phyloP scores from a whole-genome alignment of 92 coral and sea anemone genomes.

The Zoanthus gigantus region DNA sequence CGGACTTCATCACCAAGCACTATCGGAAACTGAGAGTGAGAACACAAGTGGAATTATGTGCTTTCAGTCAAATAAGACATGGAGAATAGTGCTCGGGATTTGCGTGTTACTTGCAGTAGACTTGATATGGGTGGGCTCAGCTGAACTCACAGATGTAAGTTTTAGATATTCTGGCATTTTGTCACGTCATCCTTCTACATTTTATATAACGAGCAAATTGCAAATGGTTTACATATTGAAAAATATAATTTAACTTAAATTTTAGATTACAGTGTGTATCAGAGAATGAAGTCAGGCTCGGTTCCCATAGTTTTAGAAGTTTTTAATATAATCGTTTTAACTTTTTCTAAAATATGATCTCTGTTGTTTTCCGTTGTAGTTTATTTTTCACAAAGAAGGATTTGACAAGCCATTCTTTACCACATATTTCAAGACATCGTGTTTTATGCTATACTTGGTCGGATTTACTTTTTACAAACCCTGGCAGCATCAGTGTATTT shows the following conservation, averaged over 20 bases:
- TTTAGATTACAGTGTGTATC: too few relatives aligned
- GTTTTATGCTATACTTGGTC: constrained; percentile 84
- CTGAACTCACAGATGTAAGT: constrained; percentile 93
- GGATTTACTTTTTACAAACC: constrained; percentile 85
- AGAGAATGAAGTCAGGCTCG: too few relatives aligned
- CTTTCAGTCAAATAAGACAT: constrained; percentile 44
- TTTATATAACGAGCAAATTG: neutral
- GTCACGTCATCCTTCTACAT: neutral
- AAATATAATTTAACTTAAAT: too few relatives aligned
- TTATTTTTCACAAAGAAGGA: constrained; percentile 85
- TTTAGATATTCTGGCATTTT: neutral
- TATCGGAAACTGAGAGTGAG: neutral
- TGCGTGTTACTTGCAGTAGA: constrained; percentile 86
- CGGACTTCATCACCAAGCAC: too few relatives aligned
- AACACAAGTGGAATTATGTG: neutral
- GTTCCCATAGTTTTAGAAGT: neutral
- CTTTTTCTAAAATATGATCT: neutral
- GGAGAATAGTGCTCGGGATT: constrained; percentile 79
- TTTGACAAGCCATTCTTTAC: constrained; percentile 97
- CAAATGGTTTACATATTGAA: too few relatives aligned
- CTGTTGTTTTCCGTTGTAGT: constrained; percentile 66
- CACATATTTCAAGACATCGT: constrained; percentile 94
- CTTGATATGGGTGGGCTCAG: constrained; percentile 91
- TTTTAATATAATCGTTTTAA: neutral
- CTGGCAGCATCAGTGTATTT: constrained; percentile 72